These are phyloP conservation scores for Anolis carolinensis DNA, from an alignment of 2,113 vertebrate species.

Conservation along the genomic window DNA sequence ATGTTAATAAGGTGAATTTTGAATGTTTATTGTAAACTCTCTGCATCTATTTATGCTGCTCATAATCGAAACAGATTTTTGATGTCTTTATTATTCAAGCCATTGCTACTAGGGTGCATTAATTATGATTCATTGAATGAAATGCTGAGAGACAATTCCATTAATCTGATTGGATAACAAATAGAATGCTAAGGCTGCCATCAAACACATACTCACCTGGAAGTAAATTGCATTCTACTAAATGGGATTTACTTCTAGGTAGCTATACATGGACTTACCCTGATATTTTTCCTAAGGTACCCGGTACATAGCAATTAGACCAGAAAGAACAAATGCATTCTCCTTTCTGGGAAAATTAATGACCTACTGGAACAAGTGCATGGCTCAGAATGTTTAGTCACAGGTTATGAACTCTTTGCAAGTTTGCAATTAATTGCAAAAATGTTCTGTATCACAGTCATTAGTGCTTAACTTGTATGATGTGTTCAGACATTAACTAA, in stretches of 20 bases:
- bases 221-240: neutral
- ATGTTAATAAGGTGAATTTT: conserved; percentile 48
- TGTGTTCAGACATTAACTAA: conserved; percentile 50
- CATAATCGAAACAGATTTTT: conserved; percentile 48
- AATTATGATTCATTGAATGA: conserved; percentile 52
- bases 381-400: conserved; percentile 43
- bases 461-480: conserved; percentile 57
- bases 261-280: neutral
- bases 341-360: conserved; percentile 56
- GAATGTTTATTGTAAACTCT: conserved; percentile 49
- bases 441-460: conserved; percentile 56
- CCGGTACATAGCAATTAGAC: conserved; percentile 31
- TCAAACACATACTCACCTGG: neutral
- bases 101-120: conserved; percentile 35
- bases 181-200: neutral
- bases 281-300: conserved; percentile 23
- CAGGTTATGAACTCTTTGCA: neutral
- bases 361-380: conserved; percentile 47
- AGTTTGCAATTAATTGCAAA: conserved; percentile 59
- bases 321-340: conserved; percentile 31
- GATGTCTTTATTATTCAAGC: conserved; percentile 42
- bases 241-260: neutral
- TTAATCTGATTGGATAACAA: conserved; percentile 35
- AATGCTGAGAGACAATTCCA: conserved; percentile 47
- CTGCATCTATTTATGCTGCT: conserved; percentile 47